Conservation (phyloP, 2,113 vertebrate genomes). For the Pygoscelis adeliae region DNA sequence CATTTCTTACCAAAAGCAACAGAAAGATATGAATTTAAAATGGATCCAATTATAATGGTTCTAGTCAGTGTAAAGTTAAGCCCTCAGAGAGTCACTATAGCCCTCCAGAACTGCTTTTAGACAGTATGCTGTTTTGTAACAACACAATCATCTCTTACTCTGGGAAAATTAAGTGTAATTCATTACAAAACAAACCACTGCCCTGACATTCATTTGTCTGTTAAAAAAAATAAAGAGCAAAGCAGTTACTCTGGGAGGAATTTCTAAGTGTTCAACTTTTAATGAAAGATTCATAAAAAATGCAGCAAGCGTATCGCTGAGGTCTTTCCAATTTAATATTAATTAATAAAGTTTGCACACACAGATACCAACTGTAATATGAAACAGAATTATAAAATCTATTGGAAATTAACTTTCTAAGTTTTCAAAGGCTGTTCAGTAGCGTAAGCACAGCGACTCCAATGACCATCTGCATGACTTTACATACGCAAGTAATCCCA, state of each 20-base stretch:
- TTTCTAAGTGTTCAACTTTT: not conserved
- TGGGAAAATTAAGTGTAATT: not conserved
- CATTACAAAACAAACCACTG: constrained; percentile 15
- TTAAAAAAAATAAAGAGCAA: constrained; percentile 1
- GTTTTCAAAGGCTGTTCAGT: not conserved
- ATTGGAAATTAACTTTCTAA: not conserved
- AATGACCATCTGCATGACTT: not conserved
- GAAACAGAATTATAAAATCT: not conserved
- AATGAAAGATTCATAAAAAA: constrained; percentile 13
- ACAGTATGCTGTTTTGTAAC: not conserved
- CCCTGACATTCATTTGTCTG: not conserved
- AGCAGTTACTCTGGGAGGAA: not conserved
- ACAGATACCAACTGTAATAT: not conserved
- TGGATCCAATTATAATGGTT: not conserved
- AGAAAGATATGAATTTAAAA: not conserved
- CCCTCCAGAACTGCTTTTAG: not conserved
- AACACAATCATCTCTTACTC: not conserved
- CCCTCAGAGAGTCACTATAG: not conserved
- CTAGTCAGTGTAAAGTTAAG: not conserved
- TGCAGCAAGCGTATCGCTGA: not conserved
- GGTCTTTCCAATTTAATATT: not conserved
- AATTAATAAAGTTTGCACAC: not conserved
- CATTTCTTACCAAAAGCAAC: not conserved
- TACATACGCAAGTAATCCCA: not conserved
- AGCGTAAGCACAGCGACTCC: not conserved